Evolutionary conservation across 2,797 vertebrate species (phyloP), one percentile per base, ranked within the genome.

Genomic region (Malurus leucopterus): DNA sequence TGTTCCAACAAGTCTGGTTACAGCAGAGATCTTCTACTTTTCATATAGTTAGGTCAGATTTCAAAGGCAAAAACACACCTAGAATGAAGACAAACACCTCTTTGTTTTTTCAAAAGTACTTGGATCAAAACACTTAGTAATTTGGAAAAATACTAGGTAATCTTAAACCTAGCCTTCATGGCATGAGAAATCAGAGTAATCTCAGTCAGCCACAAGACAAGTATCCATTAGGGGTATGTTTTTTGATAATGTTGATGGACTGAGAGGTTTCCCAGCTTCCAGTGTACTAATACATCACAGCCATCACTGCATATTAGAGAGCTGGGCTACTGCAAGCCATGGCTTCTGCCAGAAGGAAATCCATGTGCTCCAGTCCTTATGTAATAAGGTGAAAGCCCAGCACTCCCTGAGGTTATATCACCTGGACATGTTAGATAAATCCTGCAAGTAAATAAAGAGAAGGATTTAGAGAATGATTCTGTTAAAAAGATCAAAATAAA

Each of bases 371-470:
- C 27, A 21, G 11, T 50, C 6, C 29, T 65, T 53, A 22, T 2
- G 1, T 5, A 65, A 59, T 6, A 47, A 57, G 6, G 9, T 4
- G 79, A 50, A 69, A 77, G 6, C 29, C 14, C 12, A 44, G 17
- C 11, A 43, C 2, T 58, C 4, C 9, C 12, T 46, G 14, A 44
- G 7, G 16, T 3, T 24, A 6, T 23, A 22, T 40, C 12, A 57
- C 5, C 4, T 2, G 2, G 9, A 38, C 5, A 9, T 1, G 3
- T 46, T 46, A 46, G 9, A 0, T n/a, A 70, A 18, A 2, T 34
- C 8, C 4, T 59, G 3, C 30, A 67, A 16, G 3, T 12, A 73
- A 83, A 41, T 19, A 47, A 58, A 61, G 9, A 40, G 29, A 62
- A 54, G 2, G 10, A 15, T 53, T 69, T 41, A 53, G 17, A 71